A percentile compares a stretch with the other conserved stretches of the same genome.
phyloP scores from a whole-genome alignment of 2,113 vertebrate genomes.

The Apistogramma diplotaenia region DNA sequence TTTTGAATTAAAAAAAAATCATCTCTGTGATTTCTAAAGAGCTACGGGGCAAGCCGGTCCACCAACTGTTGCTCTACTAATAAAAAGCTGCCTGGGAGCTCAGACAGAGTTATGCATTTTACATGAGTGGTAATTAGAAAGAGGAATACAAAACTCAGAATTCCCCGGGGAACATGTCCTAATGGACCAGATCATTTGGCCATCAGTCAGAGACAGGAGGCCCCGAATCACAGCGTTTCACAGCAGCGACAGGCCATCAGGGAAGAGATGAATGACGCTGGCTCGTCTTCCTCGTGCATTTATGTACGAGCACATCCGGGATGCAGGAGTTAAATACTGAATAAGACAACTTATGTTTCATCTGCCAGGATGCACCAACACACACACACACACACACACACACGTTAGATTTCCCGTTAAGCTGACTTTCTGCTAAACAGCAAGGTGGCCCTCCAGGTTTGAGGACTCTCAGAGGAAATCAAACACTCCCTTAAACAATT shows the following conservation, averaged over 20 bases:
- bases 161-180: slow-evolving; percentile 28
- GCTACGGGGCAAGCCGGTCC: background rate
- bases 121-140: slow-evolving; percentile 54
- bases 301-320: slow-evolving; percentile 12
- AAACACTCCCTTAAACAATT: slow-evolving; percentile 5
- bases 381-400: too few species aligned
- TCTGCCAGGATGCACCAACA: background rate
- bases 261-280: slow-evolving; percentile 26
- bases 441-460: background rate
- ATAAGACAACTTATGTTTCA: background rate
- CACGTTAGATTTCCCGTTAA: background rate
- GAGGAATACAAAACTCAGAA: slow-evolving; percentile 26
- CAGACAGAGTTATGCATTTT: slow-evolving; percentile 43
- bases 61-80: slow-evolving; percentile 31
- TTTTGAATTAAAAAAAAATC: background rate
- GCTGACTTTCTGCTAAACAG: background rate
- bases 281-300: slow-evolving; percentile 7
- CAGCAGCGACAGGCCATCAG: slow-evolving; percentile 28
- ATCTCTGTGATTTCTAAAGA: background rate
- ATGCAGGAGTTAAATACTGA: background rate
- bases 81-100: slow-evolving; percentile 47
- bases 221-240: slow-evolving; percentile 9
- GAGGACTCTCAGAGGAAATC: slow-evolving; percentile 39
- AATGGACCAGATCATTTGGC: slow-evolving; percentile 55
- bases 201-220: slow-evolving; percentile 39